Conservation (phyloP, 2,888 invertebrate genomes). For the Drosophila algonquin region DNA sequence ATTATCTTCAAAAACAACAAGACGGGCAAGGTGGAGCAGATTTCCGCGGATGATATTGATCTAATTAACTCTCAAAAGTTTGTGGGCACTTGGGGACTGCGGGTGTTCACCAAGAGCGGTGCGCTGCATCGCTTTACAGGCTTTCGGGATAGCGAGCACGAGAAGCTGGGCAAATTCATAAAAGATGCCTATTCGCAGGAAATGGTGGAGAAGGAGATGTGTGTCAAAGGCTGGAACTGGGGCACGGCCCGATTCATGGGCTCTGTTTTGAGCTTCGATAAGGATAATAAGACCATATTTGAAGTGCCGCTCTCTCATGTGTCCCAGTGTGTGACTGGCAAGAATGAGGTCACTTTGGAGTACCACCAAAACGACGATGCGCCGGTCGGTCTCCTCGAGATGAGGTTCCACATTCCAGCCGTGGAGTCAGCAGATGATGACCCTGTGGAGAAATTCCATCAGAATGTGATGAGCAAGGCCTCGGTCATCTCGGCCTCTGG, state of each 20-base stretch:
- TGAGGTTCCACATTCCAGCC: conserved; percentile 98
- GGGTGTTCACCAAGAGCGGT: conserved; percentile 95
- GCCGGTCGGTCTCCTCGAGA: conserved; percentile 97
- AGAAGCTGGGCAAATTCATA: conserved; percentile 96
- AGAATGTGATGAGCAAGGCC: conserved; percentile 98
- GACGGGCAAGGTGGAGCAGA: conserved; percentile 98
- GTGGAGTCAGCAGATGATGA: conserved; percentile 94
- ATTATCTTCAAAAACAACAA: conserved; percentile 97
- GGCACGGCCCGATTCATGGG: conserved; percentile 97
- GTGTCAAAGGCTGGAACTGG: conserved; percentile 99
- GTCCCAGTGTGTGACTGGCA: conserved; percentile 97
- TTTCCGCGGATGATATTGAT: conserved; percentile 93
- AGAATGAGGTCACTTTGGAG: conserved; percentile 99
- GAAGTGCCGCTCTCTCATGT: conserved; percentile 98
- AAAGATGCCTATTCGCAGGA: conserved; percentile 92
- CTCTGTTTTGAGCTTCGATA: conserved; percentile 92
- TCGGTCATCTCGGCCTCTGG: conserved; percentile 99
- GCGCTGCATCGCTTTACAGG: conserved; percentile 95
- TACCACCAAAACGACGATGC: conserved; percentile 99
- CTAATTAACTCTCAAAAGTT: conserved; percentile 96
- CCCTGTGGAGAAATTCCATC: conserved; percentile 98
- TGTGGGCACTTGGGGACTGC: conserved; percentile 94
- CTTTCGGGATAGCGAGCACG: conserved; percentile 96
- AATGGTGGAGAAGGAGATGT: conserved; percentile 95
- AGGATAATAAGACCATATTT: conserved; percentile 93